Conservation (phyloP, 2,797 vertebrate species). For the Pipistrellus nathusii region DNA sequence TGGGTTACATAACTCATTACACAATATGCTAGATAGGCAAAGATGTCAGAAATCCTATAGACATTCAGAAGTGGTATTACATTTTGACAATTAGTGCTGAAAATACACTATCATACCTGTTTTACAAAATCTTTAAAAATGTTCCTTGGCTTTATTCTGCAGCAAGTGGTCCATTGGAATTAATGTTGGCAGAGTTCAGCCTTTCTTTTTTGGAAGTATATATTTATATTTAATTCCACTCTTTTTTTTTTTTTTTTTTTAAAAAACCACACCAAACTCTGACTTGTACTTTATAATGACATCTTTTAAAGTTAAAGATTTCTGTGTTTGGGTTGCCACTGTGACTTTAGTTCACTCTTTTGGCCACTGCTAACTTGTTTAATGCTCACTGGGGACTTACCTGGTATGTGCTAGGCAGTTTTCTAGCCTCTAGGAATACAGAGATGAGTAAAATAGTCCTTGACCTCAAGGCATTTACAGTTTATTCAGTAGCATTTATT, state of each 20-base stretch:
- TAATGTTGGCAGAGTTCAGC: constrained; percentile 48
- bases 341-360: constrained; percentile 41
- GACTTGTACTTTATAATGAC: constrained; percentile 34
- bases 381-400: background rate
- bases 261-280: background rate
- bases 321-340: constrained; percentile 17
- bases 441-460: background rate
- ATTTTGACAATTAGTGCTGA: constrained; percentile 53
- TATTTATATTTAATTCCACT: constrained; percentile 37
- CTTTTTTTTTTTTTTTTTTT: constrained; percentile 8
- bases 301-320: constrained; percentile 59
- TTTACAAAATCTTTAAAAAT: constrained; percentile 60
- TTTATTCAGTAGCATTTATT: constrained; percentile 11
- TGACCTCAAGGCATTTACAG: constrained; percentile 12
- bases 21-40: constrained; percentile 1
- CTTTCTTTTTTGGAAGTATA: constrained; percentile 47
- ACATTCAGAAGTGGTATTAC: constrained; percentile 4
- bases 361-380: constrained; percentile 22
- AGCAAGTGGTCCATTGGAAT: constrained; percentile 41
- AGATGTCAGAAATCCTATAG: constrained; percentile 51
- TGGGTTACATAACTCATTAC: background rate
- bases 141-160: constrained; percentile 61
- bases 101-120: constrained; percentile 57
- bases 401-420: background rate
- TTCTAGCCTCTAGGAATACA: constrained; percentile 5